These are phyloP conservation scores for Anhinga rufa DNA, from an alignment of 2,113 vertebrate genomes.

Conservation along the genomic window DNA sequence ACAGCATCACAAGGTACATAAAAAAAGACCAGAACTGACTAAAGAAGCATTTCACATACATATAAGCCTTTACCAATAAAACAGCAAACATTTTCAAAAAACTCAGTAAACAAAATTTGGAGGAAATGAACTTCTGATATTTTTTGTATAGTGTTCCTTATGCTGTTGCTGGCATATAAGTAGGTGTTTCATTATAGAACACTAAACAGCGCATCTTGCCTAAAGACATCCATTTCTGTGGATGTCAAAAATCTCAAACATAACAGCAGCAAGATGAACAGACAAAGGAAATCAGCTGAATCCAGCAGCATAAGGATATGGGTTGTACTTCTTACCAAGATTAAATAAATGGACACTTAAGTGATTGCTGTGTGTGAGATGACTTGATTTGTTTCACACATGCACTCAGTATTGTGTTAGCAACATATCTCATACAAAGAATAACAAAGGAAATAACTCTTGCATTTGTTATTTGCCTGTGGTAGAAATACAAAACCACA, in stretches of 20 bases:
- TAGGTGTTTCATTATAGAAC: not conserved
- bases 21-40: not conserved
- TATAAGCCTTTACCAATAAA: not conserved
- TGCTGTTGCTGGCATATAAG: not conserved
- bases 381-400: not conserved
- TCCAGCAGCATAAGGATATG: not conserved
- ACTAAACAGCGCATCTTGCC: not conserved
- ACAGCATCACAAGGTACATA: not conserved
- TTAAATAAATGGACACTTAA: not conserved
- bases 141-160: not conserved
- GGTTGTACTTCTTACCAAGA: not conserved
- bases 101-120: not conserved
- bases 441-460: not conserved
- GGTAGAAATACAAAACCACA: not conserved
- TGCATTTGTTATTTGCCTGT: not conserved
- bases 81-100: not conserved
- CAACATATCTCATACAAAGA: not conserved
- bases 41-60: not conserved
- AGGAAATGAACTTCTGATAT: not conserved
- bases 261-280: not conserved
- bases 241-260: not conserved
- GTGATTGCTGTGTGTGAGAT: not conserved
- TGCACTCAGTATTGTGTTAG: not conserved
- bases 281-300: not conserved
- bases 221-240: not conserved